Evolutionary conservation across 1,140 invertebrate species (phyloP), one percentile per base, ranked within the genome.

Genomic region (Drosophila auraria): DNA sequence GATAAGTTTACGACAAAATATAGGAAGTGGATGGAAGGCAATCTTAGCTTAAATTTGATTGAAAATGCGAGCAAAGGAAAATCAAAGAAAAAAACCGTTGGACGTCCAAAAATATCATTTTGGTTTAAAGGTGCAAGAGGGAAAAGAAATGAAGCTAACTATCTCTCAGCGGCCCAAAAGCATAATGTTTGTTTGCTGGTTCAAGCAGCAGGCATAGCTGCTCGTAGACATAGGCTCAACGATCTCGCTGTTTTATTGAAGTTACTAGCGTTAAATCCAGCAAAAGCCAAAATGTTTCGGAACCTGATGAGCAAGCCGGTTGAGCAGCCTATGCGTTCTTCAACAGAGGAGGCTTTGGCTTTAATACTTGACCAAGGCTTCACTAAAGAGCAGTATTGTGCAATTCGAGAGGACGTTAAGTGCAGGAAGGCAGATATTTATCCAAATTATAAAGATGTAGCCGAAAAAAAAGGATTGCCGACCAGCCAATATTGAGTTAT

Each of bases 141-240:
- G 8, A 53, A 33, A 17, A 53, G 27, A 53, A 17, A 53, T 53
- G 15, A 53, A 53, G 27, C 47, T 23, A 23, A 6, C 3, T 3
- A 20, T 23, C 47, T 23, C 20, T 14, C 12, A 49, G 11, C 12
- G 27, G 27, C 27, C 27, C 51, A 53, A 11, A 33, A 53, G 7
- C 51, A 53, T 17, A n/a, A 53, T 53, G 51, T 33, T 53, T 15
- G 51, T 17, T 53, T 53, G 33, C 30, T 36, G 5, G 4, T 56
- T 56, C 53, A 56, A 17, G 17, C 53, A 38, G 33, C 27, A 53
- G 27, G 27, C 50, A 53, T 53, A 53, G 50, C n/a, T 53, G 50
- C 50, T 53, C 27, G 25, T n/a, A 33, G 12, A 17, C 50, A 20
- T 20, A 20, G 20, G 12, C 27, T 53, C 12, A 14, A 49, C 51